Base-by-base conservation (phyloP, 2,113 vertebrate genomes). In the Thalassarche chlororhynchos region DNA sequence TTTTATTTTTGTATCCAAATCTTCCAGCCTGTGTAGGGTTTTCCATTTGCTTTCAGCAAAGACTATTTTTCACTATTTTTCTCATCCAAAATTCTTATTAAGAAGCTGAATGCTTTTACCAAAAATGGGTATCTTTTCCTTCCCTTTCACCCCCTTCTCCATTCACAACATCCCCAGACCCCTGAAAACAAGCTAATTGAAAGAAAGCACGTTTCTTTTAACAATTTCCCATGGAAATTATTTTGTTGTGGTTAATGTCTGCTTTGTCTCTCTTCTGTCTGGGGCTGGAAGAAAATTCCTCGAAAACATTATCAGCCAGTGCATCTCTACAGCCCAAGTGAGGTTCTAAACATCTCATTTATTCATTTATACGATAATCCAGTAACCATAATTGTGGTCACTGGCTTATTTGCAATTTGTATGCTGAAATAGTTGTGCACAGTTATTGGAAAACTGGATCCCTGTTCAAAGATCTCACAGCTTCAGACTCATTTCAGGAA, bases 111-210 rank as follows among this genome's bases (percentile, higher is more conserved):
- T 93, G 55, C 71, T 91, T 96, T 95, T 91, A 93, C 96, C 94
- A 90, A 91, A 96, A 97, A 93, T 94, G 90, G 96, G 19, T 61
- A 87, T 88, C 54, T 96, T 94, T 94, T 96, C 80, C 95, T 96
- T 92, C 75, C 87, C 40, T 20, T 83, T 95, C 47, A 54, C 57
- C 61, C 52, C 28, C 28, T 85, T 85, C 82, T 94, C 61, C 79
- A 54, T 95, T 83, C 75, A 90, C 52, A 90, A 57, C 21, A 83
- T 74, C 82, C 54, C 62, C 66, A 93, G 58, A 91, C 66, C 49
- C 87, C 66, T 88, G 58, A 91, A 97, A 95, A 71, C 44, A 54
- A 61, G 14, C 32, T 80, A 82, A 91, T 57, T 91, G 89, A 93
- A 90, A 91, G 74, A 90, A 96, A 90, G 52, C 49, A 89, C 38